Conservation (phyloP, 2,797 vertebrate species). For the Macrochelys suwanniensis region DNA sequence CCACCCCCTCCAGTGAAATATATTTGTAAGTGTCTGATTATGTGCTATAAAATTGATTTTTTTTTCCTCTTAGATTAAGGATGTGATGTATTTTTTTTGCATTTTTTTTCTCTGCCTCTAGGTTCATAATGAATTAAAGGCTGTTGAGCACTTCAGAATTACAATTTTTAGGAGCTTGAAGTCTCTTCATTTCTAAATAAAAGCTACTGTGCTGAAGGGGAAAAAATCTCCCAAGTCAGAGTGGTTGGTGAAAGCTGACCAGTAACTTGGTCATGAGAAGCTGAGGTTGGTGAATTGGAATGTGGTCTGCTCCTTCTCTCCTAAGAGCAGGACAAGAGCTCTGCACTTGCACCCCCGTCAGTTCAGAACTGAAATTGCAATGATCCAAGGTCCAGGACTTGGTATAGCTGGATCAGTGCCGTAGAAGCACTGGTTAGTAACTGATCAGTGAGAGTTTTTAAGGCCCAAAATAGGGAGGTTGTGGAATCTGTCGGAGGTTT, state of each 20-base stretch:
- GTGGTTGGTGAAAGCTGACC: neutral
- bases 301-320: neutral
- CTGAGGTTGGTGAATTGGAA: neutral
- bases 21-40: slow-evolving; percentile 68
- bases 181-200: slow-evolving; percentile 71
- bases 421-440: rapidly evolving
- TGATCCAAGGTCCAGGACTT: neutral
- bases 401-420: rapidly evolving
- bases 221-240: neutral
- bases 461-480: neutral
- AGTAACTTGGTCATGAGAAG: neutral
- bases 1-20: slow-evolving; percentile 11
- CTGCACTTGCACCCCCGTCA: rapidly evolving
- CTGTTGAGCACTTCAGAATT: slow-evolving; percentile 66
- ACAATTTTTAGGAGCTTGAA: slow-evolving; percentile 48
- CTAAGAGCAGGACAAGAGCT: neutral
- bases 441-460: neutral
- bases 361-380: neutral
- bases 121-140: slow-evolving; percentile 79
- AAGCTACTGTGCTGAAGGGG: slow-evolving; percentile 18
- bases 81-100: slow-evolving; percentile 73
- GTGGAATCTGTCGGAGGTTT: too few species aligned
- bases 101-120: slow-evolving; percentile 56
- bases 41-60: slow-evolving; percentile 59
- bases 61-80: slow-evolving; percentile 47